Evolutionary conservation across 1,140 invertebrate genomes (phyloP), one percentile per base, ranked within the genome.

Genomic region (Drosophila virilis): DNA sequence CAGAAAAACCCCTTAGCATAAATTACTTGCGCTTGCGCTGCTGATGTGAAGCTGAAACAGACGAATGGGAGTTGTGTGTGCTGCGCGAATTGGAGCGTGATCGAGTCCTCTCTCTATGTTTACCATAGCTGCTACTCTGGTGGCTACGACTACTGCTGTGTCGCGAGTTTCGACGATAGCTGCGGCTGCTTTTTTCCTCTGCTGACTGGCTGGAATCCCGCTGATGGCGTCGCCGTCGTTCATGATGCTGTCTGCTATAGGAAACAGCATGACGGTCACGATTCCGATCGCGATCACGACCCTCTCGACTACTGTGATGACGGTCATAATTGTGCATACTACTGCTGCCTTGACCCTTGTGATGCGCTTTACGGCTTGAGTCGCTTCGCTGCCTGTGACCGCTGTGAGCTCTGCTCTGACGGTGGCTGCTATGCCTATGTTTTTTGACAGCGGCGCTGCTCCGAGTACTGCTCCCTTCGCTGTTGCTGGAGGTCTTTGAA

Each of bases 71-170:
- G 73, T 74, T 68, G 61, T 88, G 79, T 35, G 59, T 77, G 72
- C 52, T 89, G 50, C 83, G 80, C n/a, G 83, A 84, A 28, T 80
- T 78, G 35, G 84, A 89, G 15, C 85, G 84, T 8, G 84, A 89
- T 59, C 84, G 78, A 35, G 84, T 70, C 28, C 65, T 57, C 1
- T 59, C 48, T 7, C 77, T 61, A 38, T 74, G 64, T 3, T 73
- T 76, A 22, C 64, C 48, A 55, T 70, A 60, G 40, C 70, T 78
- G 52, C 58, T 84, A 46, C 77, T 77, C 17, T 86, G 73, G 5
- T 81, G 69, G 42, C 78, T 59, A 12, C 77, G 64, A 28, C 76
- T 74, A 32, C 64, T 80, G 42, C 77, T 64, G 8, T 74, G 80
- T 1, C 79, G 65, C 7, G 76, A 74, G 10, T 66, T 69, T 6